Conservation (phyloP, 2,888 invertebrate genomes). For the Drosophila buzzatii region DNA sequence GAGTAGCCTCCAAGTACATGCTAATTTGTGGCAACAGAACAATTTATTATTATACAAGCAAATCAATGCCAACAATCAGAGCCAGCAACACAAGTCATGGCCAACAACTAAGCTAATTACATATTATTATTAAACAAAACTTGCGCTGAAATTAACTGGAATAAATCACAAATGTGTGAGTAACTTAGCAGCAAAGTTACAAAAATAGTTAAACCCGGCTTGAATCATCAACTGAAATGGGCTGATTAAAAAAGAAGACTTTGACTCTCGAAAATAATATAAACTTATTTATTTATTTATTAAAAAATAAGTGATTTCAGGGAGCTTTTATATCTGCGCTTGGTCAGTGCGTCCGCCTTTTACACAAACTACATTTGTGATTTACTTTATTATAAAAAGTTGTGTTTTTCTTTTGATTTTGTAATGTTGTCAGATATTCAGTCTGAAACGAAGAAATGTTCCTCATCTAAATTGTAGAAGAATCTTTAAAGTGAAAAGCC, state of each 20-base stretch:
- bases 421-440: not conserved
- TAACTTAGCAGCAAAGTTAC: not conserved
- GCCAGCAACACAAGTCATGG: slow-evolving; percentile 14
- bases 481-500: not conserved
- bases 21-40: slow-evolving; percentile 63
- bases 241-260: too few species aligned
- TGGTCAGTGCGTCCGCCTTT: not conserved
- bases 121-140: slow-evolving; percentile 23
- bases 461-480: not conserved
- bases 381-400: not conserved
- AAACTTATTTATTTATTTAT: too few species aligned
- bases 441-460: not conserved
- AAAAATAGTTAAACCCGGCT: too few species aligned
- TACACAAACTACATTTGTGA: not conserved
- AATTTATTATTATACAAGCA: slow-evolving; percentile 64
- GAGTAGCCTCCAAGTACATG: slow-evolving; percentile 49
- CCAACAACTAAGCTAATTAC: slow-evolving; percentile 21
- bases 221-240: too few species aligned
- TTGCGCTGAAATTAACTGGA: slow-evolving; percentile 27
- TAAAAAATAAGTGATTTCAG: not conserved
- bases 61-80: slow-evolving; percentile 52
- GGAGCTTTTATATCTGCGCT: not conserved
- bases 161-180: slow-evolving; percentile 1
- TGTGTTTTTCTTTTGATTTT: not conserved
- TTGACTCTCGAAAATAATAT: too few species aligned